Evolutionary conservation across 2,888 invertebrate genomes (phyloP).

Genomic region (Patella pellucida): DNA sequence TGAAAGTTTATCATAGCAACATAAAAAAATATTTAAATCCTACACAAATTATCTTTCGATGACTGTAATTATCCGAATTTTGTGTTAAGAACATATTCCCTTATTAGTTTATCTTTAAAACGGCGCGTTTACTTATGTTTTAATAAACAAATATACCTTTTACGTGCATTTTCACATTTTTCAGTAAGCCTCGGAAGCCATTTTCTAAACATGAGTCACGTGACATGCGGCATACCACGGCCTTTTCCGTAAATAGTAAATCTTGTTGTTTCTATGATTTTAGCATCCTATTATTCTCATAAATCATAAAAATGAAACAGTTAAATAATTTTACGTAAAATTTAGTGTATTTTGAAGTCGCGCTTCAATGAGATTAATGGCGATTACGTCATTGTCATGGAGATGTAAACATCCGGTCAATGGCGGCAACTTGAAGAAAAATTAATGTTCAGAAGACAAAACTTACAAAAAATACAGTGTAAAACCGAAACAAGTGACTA

Average conservation of each 20-base stretch:
- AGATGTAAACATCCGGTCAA: constrained; percentile 57
- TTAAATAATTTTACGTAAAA: neutral
- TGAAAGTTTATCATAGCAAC: too few species aligned
- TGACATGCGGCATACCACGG: neutral
- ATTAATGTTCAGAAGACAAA: too few species aligned
- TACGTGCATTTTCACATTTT: too few species aligned
- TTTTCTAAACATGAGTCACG: neutral
- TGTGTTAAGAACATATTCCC: too few species aligned
- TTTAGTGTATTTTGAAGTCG: constrained; percentile 1
- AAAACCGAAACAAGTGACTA: too few species aligned
- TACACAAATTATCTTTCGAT: too few species aligned
- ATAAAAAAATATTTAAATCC: too few species aligned
- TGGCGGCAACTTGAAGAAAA: neutral
- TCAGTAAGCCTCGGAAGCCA: neutral
- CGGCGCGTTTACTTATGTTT: too few species aligned
- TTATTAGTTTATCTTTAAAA: too few species aligned
- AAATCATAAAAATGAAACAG: neutral
- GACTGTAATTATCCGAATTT: too few species aligned
- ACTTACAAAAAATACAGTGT: too few species aligned
- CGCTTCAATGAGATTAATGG: constrained; percentile 7
- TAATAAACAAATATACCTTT: too few species aligned
- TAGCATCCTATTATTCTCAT: neutral
- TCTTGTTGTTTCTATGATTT: neutral
- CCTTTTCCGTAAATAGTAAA: neutral
- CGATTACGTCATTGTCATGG: constrained; percentile 35